Base-by-base conservation (phyloP, 1,140 invertebrate genomes). In the Lasaia peninsularis region DNA sequence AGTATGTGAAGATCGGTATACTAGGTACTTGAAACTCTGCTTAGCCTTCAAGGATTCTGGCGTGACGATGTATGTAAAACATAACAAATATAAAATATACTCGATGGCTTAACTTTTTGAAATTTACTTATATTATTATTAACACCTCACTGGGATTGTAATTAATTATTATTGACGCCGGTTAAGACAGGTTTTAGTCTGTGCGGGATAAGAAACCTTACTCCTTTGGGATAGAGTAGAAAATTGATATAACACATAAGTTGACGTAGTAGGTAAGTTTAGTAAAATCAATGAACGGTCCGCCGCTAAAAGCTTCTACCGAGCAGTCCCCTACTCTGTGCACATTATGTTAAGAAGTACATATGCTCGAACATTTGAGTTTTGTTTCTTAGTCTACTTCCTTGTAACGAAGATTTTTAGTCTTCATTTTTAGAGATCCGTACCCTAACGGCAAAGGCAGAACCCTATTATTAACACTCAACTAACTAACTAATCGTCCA, bases 231-330 rank as follows among this genome's bases (percentile, higher is more conserved):
- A 44, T 11, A 44, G 9, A 20, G 40, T 20, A 18, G 16, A 44
- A 20, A 9, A 3, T 44, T 44, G 5, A 11, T n/a, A n/a, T n/a
- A n/a, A n/a, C n/a, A n/a, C n/a, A n/a, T n/a, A n/a, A n/a, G n/a
- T n/a, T n/a, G n/a, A n/a, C n/a, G n/a, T 18, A 44, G 40, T 44
- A 20, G 40, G 40, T 33, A 31, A 31, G n/a, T 52, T 32, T 28
- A 32, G 24, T 52, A 52, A 52, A 31, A 52, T 52, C 50, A 14
- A 52, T 52, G 24, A 31, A 16, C 24, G 50, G 24, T 52, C 50
- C 16, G 50, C 10, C 50, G 50, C 50, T 52, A 52, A 52, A 52
- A 52, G 50, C 50, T 32, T 52, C 50, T n/a, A 32, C 24, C 31
- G 14, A 32, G 16, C 31, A 52, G 24, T 31, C 24, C 37, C 50